phyloP scores from a whole-genome alignment of 2,888 invertebrate genomes.

The Lacanobia wlatinum region DNA sequence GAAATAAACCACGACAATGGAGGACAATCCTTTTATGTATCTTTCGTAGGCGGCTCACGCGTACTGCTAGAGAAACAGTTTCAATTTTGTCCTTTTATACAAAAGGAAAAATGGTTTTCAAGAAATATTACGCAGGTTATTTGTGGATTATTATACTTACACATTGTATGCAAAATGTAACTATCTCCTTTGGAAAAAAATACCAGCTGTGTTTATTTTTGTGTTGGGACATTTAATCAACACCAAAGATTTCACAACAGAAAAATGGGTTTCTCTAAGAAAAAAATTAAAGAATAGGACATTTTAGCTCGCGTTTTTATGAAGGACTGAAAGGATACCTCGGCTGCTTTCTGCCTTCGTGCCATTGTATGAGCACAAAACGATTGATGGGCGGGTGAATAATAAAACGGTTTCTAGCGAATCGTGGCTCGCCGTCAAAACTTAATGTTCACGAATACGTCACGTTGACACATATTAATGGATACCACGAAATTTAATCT shows the following conservation, averaged over 20 bases:
- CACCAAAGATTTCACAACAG: background rate
- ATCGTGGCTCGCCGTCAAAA: conserved; percentile 50
- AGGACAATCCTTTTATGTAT: conserved; percentile 29
- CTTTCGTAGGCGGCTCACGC: conserved; percentile 25
- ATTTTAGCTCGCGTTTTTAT: conserved; percentile 3
- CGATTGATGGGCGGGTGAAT: conserved; percentile 61
- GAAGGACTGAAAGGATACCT: conserved; percentile 14
- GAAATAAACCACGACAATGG: conserved; percentile 33
- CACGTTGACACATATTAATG: conserved; percentile 41
- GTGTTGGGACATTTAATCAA: conserved; percentile 1
- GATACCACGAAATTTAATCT: conserved; percentile 25
- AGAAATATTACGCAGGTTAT: background rate
- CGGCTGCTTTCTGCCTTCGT: conserved; percentile 18
- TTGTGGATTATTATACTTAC: background rate
- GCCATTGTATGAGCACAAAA: conserved; percentile 34
- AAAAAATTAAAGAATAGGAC: background rate
- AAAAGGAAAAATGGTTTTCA: conserved; percentile 6
- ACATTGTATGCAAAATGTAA: background rate
- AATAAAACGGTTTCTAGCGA: conserved; percentile 65
- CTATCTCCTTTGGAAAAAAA: background rate
- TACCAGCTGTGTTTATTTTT: background rate
- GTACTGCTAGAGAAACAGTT: conserved; percentile 13
- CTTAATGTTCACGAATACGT: conserved; percentile 44
- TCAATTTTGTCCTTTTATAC: conserved; percentile 22
- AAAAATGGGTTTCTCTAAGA: background rate